Evolutionary conservation across 2,888 invertebrate species (phyloP).

Genomic region (Ypsolopha sequella): DNA sequence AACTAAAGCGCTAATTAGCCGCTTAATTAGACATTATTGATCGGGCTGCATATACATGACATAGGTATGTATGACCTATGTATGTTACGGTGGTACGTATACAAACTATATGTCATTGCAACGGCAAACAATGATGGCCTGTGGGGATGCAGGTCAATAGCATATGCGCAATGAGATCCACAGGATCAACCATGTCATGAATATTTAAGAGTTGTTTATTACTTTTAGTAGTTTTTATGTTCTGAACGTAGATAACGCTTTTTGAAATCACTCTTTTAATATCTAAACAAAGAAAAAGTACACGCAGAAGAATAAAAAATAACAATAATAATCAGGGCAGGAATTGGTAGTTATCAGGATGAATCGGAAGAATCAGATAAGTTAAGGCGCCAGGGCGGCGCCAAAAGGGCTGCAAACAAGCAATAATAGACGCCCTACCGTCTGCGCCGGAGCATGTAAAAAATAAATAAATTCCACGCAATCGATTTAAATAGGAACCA

Average conservation of each 20-base stretch:
- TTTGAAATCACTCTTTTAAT: no score
- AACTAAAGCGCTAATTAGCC: constrained; percentile 11
- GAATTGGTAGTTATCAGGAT: constrained; percentile 1
- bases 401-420: constrained; percentile 16
- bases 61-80: not conserved
- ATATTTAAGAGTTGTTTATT: no score
- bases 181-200: no score
- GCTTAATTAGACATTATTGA: constrained; percentile 51
- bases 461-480: not conserved
- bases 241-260: no score
- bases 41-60: constrained; percentile 21
- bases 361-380: constrained; percentile 8
- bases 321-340: no score
- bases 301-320: no score
- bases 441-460: constrained; percentile 25
- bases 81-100: not conserved
- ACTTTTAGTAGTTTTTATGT: no score
- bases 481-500: constrained; percentile 1
- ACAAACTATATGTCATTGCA: constrained; percentile 39
- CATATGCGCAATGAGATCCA: constrained; percentile 27
- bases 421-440: constrained; percentile 31
- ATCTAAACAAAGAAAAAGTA: no score
- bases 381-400: constrained; percentile 26
- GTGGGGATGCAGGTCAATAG: constrained; percentile 55
- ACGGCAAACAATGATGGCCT: constrained; percentile 51